Evolutionary conservation across 2,888 invertebrate species (phyloP).

Genomic region (Meiosimyza decipiens): DNA sequence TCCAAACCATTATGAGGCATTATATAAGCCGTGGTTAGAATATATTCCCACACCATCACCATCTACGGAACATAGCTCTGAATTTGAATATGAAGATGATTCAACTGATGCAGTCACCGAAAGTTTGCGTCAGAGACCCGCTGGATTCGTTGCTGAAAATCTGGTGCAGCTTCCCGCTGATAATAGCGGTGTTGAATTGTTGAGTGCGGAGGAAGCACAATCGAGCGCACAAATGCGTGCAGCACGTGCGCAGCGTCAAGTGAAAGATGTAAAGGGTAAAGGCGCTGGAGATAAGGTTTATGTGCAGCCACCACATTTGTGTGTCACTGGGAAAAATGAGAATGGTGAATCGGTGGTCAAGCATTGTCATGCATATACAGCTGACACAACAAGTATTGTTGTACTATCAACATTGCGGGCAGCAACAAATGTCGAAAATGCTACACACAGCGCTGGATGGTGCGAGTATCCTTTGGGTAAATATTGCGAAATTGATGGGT

Average conservation of each 20-base stretch:
- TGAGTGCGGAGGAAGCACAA: conserved; percentile 50
- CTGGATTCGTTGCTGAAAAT: conserved; percentile 34
- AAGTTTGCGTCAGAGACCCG: conserved; percentile 49
- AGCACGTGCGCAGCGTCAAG: conserved; percentile 47
- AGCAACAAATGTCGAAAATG: conserved; percentile 65
- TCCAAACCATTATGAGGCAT: conserved; percentile 63
- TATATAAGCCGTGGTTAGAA: conserved; percentile 63
- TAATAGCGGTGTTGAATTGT: conserved; percentile 51
- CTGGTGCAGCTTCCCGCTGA: conserved; percentile 44
- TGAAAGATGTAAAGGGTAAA: conserved; percentile 47
- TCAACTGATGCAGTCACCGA: conserved; percentile 59
- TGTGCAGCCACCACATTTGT: conserved; percentile 72
- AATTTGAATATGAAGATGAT: conserved; percentile 67
- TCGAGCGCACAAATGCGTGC: conserved; percentile 19
- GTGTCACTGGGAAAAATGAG: conserved; percentile 63
- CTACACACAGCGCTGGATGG: conserved; percentile 68
- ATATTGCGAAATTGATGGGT: conserved; percentile 40
- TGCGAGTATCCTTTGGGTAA: conserved; percentile 76
- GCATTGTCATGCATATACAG: conserved; percentile 73
- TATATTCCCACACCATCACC: conserved; percentile 58
- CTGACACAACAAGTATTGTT: conserved; percentile 68
- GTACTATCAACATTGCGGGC: conserved; percentile 70
- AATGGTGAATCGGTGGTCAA: conserved; percentile 51
- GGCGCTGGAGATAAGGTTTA: conserved; percentile 56
- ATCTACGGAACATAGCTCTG: conserved; percentile 63